Evolutionary conservation across 2,888 invertebrate species (phyloP).

Genomic region (Drymonia ruficornis): DNA sequence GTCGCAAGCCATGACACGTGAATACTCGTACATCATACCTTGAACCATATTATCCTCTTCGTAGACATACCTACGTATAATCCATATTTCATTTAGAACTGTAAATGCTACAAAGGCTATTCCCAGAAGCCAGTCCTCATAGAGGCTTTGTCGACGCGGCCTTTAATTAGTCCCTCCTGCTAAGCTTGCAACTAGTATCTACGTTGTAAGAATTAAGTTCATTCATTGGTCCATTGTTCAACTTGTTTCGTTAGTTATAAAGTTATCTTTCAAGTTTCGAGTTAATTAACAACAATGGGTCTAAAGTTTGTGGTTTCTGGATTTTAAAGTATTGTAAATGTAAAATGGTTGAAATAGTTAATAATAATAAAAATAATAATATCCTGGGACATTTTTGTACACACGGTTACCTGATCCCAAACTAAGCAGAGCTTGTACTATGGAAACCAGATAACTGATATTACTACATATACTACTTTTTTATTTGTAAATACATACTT

Average conservation of each 20-base stretch:
- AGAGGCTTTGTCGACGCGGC: slow-evolving; percentile 12
- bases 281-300: neutral
- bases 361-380: too few relatives aligned
- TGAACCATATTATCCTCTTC: neutral
- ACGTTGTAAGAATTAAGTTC: too few relatives aligned
- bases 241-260: neutral
- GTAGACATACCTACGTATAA: neutral
- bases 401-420: too few relatives aligned
- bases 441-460: too few relatives aligned
- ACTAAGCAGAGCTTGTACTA: too few relatives aligned
- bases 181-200: neutral
- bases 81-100: neutral
- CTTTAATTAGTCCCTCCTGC: slow-evolving; percentile 29
- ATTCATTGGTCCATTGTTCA: too few relatives aligned
- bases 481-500: too few relatives aligned
- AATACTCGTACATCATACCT: too few relatives aligned
- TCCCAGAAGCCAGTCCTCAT: neutral
- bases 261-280: neutral
- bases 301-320: neutral
- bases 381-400: too few relatives aligned
- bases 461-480: too few relatives aligned
- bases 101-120: slow-evolving; percentile 1
- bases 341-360: neutral
- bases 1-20: too few relatives aligned
- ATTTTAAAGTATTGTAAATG: neutral